phyloP scores from a whole-genome alignment of 2,888 invertebrate species.

The Pardosa pseudoannulata region DNA sequence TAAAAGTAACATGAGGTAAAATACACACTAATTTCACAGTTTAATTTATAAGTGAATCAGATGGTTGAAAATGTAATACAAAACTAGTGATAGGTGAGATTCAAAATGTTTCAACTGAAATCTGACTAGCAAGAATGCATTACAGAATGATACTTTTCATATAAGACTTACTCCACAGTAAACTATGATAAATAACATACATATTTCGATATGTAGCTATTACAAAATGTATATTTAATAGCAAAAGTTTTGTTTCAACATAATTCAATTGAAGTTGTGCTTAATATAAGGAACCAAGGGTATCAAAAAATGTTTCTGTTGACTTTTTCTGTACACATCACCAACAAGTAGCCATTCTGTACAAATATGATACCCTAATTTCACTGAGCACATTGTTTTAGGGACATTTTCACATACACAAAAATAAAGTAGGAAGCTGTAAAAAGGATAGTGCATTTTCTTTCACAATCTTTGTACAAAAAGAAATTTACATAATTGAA shows the following conservation, averaged over 20 bases:
- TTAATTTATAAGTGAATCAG: neutral
- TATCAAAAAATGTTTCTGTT: conserved; percentile 47
- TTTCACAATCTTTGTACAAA: conserved; percentile 70
- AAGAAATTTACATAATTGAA: conserved; percentile 70
- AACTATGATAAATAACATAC: conserved; percentile 36
- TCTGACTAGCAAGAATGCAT: conserved; percentile 58
- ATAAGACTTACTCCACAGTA: conserved; percentile 25
- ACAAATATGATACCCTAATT: conserved; percentile 63
- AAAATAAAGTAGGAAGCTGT: conserved; percentile 66
- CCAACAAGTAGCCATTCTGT: conserved; percentile 65
- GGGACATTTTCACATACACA: conserved; percentile 60
- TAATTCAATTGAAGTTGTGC: conserved; percentile 46
- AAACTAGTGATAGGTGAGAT: conserved; percentile 47
- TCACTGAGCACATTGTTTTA: conserved; percentile 55
- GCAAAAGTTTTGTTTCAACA: conserved; percentile 39
- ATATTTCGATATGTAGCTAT: conserved; percentile 51
- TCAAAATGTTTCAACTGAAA: conserved; percentile 46
- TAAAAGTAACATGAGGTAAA: neutral
- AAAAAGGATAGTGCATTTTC: conserved; percentile 65
- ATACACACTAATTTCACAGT: neutral
- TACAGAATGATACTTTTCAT: conserved; percentile 28
- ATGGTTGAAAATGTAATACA: neutral
- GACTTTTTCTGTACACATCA: conserved; percentile 61
- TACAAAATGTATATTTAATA: conserved; percentile 46
- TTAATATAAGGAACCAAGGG: conserved; percentile 62